Evolutionary conservation across 2,888 invertebrate genomes (phyloP), one percentile per base, ranked within the genome.

Genomic region (Polydrusus pterygomalis): DNA sequence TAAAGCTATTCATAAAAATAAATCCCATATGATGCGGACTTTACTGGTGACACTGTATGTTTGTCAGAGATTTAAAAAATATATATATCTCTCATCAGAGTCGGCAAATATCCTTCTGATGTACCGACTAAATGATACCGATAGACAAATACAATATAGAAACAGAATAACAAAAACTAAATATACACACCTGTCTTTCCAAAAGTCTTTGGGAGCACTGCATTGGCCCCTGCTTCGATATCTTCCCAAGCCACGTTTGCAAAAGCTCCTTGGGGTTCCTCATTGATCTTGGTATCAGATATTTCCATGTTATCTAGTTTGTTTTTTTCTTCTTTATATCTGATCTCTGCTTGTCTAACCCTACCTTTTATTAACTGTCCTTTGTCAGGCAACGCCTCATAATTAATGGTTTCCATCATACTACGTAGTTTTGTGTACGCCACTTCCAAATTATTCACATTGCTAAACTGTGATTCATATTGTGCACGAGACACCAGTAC

Each of bases 331-430:
- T 82, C 82, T 1, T 87, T 84, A 20, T 91, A 87, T 77, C 89
- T 87, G 0, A 79, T 80, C 81, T 90, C 88, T 25, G 65, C 63
- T 5, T 15, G 6, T 6, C 68, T 62, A 2, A 75, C 15, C 18
- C 62, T 89, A 58, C 89, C 85, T 0, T 87, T 85, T 68, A 94
- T 86, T 82, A 89, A 90, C 18, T 86, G 84, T 0, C 94, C 94
- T n/a, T 90, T 89, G 82, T 94, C 94, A 0, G 93, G 93, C 7
- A 94, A 86, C 30, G 80, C 62, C 10, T 84, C 74, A 9, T 88
- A 68, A 77, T 88, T 87, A 45, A 86, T 82, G 1, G 81, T 80
- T 54, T 78, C 76, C n/a, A 83, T 54, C 25, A 81, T 75, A 67
- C 79, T 82, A 54, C 72, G 68, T 1, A 79, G 47, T 69, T 78